phyloP scores from a whole-genome alignment of 2,888 invertebrate genomes.

The Ernsta delagoae region DNA sequence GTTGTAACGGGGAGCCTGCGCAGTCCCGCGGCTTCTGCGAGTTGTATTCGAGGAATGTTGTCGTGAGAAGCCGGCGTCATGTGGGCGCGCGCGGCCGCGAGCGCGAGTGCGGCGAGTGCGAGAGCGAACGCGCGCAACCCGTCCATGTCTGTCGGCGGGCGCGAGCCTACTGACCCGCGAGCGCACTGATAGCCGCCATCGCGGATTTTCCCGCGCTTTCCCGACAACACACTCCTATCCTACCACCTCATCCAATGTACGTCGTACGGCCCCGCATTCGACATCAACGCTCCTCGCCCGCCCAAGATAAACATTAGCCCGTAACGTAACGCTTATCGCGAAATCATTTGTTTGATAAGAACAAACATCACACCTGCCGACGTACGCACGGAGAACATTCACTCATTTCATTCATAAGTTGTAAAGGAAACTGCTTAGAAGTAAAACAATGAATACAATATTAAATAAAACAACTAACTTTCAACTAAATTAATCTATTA shows the following conservation, averaged over 20 bases:
- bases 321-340: constrained; percentile 60
- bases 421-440: constrained; percentile 37
- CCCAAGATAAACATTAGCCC: constrained; percentile 47
- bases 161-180: constrained; percentile 25
- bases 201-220: constrained; percentile 79
- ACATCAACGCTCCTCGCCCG: constrained; percentile 59
- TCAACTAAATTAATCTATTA: constrained; percentile 69
- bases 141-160: constrained; percentile 56
- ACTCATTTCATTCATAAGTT: constrained; percentile 4
- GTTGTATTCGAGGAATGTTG: constrained; percentile 76
- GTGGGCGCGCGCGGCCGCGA: constrained; percentile 73
- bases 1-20: constrained; percentile 64
- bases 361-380: constrained; percentile 45
- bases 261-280: constrained; percentile 51
- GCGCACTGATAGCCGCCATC: constrained; percentile 51
- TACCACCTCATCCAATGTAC: constrained; percentile 38
- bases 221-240: constrained; percentile 64
- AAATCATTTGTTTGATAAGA: constrained; percentile 66
- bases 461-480: constrained; percentile 58
- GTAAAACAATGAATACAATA: too few relatives aligned
- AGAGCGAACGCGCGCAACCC: constrained; percentile 65
- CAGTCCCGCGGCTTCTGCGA: constrained; percentile 80
- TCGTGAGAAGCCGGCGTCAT: constrained; percentile 69
- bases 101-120: constrained; percentile 66
- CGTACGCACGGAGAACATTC: not conserved